A percentile compares a stretch with the other conserved stretches of the same genome.
Evolutionary conservation across 2,888 invertebrate genomes (phyloP).

Genomic region (Nudaria mundana): DNA sequence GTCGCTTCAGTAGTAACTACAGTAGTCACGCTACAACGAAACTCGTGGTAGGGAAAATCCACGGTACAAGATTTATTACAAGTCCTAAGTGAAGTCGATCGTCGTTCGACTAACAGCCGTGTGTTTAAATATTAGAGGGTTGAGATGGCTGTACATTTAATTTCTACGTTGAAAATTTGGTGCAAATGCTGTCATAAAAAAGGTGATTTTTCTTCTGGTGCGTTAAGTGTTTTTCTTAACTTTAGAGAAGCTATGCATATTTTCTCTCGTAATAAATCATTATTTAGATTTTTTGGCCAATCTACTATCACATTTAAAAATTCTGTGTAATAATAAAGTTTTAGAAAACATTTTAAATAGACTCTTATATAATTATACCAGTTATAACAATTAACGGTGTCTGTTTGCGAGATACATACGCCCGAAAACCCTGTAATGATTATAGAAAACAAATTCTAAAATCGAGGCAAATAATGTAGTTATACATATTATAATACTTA

Average conservation of each 20-base stretch:
- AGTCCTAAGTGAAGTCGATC: slow-evolving; percentile 63
- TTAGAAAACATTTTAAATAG: too few relatives aligned
- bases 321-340: too few relatives aligned
- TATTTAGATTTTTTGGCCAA: too few relatives aligned
- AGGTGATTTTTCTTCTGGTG: slow-evolving; percentile 29
- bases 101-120: slow-evolving; percentile 35
- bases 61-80: slow-evolving; percentile 56
- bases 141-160: slow-evolving; percentile 39
- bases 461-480: neutral
- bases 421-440: too few relatives aligned
- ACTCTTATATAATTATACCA: too few relatives aligned
- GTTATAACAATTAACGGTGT: too few relatives aligned
- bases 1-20: neutral
- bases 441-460: too few relatives aligned
- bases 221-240: slow-evolving; percentile 28
- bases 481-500: neutral
- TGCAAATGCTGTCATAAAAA: slow-evolving; percentile 30
- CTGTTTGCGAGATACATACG: too few relatives aligned
- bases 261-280: too few relatives aligned
- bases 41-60: slow-evolving; percentile 10
- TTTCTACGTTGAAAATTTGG: slow-evolving; percentile 33
- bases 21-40: neutral
- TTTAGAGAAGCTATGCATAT: too few relatives aligned
- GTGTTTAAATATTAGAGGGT: slow-evolving; percentile 35
- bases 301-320: too few relatives aligned